Evolutionary conservation across 1,140 invertebrate species (phyloP).

Genomic region (Sarcophaga bullata): DNA sequence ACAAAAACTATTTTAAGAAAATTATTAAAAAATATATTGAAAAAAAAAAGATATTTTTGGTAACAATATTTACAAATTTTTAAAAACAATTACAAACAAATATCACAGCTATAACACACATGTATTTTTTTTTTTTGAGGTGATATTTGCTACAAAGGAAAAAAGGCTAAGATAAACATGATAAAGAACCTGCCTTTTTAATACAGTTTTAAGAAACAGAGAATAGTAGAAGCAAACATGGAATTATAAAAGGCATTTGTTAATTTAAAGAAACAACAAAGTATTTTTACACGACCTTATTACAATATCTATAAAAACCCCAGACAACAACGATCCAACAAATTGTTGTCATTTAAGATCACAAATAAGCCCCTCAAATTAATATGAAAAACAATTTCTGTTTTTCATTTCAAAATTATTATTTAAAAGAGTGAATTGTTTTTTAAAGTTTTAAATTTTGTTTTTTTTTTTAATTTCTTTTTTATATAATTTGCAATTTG

Average conservation of each 20-base stretch:
- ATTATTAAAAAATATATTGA: too few species aligned
- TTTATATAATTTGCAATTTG: too few species aligned
- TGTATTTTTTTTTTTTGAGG: neutral
- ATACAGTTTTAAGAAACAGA: slow-evolving; percentile 2
- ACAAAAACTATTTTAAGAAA: slow-evolving; percentile 36
- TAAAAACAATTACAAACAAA: slow-evolving; percentile 15
- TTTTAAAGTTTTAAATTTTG: too few species aligned
- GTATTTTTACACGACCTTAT: neutral
- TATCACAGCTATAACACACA: slow-evolving; percentile 3
- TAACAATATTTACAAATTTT: slow-evolving; percentile 30
- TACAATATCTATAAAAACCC: too few species aligned
- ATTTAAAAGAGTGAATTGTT: too few species aligned
- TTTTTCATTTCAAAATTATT: too few species aligned
- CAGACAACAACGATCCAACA: too few species aligned
- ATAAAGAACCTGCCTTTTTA: slow-evolving; percentile 20
- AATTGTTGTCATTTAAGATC: too few species aligned
- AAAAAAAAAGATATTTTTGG: slow-evolving; percentile 20
- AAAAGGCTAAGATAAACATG: neutral
- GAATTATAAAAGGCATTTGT: neutral
- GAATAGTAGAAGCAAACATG: too few species aligned
- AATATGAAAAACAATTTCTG: too few species aligned
- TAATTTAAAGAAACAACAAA: neutral
- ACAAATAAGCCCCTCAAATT: too few species aligned
- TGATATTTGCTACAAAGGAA: slow-evolving; percentile 22
- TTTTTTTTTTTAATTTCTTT: too few species aligned